Evolutionary conservation across 1,140 invertebrate genomes (phyloP), one percentile per base, ranked within the genome.

Genomic region (Drosophila ambigua): DNA sequence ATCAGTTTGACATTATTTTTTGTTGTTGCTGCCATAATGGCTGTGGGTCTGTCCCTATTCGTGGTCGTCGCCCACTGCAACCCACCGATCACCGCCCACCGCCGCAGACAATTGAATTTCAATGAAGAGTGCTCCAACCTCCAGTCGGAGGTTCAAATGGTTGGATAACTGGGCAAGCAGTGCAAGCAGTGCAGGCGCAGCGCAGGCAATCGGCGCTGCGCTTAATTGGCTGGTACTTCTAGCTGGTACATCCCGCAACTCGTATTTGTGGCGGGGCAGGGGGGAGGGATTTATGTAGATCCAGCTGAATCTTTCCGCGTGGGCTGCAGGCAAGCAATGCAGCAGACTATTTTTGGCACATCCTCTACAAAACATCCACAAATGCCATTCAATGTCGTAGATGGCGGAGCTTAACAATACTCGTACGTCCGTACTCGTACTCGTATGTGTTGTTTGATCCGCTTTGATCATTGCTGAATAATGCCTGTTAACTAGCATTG

Each of bases 31-130:
- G 49, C 54, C 49, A 43, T 62, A 35, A 74, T 43, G 48, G 41
- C 46, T 46, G 26, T 64, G 52, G 39, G 28, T 53, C 26, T 50
- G 41, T 53, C 44, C 50, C 28, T 61, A 45, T 45, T 52, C 35
- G 53, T 8, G 41, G 57, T 35, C 39, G 64, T 52, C 7, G 52
- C 45, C 66, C 39, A 52, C 23, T 71, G 44, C 50, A 61, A 60
- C 69, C 72, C n/a, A 35, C 8, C 31, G 53, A 35, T 35, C 31
- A 53, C 39, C 71, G 58, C 71, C 71, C 72, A 76, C 63, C 8
- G 53, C 39, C 11, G 53, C 39, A 55, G 35, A 72, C 73, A 74
- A 79, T 74, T 74, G 58, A 73, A 54, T 68, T 54, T 59, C 62
- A 79, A 79, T 79, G 57, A 63, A 63, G 51, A 60, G 49, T 69